Conservation (phyloP, 2,797 vertebrate genomes). For the Poliocrania exsul region DNA sequence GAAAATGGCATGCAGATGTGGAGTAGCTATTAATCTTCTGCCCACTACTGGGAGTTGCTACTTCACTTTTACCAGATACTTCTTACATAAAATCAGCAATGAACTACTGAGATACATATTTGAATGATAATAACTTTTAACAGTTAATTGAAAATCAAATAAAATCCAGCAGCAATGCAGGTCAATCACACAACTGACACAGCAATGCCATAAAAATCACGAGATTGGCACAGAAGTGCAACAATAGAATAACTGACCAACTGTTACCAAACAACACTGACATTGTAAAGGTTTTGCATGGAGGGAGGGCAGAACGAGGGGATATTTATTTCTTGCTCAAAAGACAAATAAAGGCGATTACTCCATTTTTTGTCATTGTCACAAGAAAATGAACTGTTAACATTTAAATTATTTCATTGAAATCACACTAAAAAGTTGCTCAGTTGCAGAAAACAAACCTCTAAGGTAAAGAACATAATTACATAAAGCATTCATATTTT, state of each 20-base stretch:
- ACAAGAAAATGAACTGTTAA: background rate
- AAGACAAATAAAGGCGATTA: background rate
- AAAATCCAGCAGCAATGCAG: background rate
- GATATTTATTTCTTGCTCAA: background rate
- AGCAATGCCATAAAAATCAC: background rate
- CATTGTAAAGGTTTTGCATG: constrained; percentile 25
- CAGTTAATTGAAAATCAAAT: background rate
- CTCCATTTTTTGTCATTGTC: background rate
- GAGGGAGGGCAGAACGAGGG: background rate
- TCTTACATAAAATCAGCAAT: background rate
- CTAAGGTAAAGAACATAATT: background rate
- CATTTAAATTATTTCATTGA: background rate
- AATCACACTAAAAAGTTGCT: background rate
- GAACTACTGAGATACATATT: rapidly evolving
- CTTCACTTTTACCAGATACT: background rate
- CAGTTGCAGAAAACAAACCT: background rate
- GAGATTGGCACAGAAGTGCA: background rate
- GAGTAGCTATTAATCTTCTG: background rate
- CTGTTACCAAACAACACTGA: constrained; percentile 14
- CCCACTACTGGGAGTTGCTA: background rate
- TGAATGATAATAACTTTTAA: background rate
- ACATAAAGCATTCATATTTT: background rate
- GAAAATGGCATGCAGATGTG: background rate
- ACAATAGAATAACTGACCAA: constrained; percentile 36
- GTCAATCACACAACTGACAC: background rate